phyloP scores from a whole-genome alignment of 2,113 vertebrate species.

The Cinclus cinclus region DNA sequence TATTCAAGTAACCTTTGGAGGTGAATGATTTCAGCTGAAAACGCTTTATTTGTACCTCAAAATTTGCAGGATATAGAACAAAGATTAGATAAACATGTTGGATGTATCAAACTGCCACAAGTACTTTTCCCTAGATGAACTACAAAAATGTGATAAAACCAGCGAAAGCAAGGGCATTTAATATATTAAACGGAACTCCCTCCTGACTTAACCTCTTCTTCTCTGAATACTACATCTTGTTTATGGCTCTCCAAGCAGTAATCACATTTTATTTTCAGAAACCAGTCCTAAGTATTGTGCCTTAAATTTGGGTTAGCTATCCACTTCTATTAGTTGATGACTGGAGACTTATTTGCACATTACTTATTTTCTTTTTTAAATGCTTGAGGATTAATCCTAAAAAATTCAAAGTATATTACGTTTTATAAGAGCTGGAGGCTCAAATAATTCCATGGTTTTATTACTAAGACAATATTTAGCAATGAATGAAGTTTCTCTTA shows the following conservation, averaged over 20 bases:
- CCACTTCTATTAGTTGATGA: not conserved
- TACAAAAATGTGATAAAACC: not conserved
- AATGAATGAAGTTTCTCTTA: not conserved
- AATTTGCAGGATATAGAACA: not conserved
- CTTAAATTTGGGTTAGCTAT: not conserved
- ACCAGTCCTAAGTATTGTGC: not conserved
- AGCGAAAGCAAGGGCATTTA: not conserved
- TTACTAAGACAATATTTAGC: not conserved
- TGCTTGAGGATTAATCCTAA: not conserved
- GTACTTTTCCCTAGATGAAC: not conserved
- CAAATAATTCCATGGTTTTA: not conserved
- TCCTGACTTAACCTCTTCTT: not conserved
- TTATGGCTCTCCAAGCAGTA: not conserved
- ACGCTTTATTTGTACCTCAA: not conserved
- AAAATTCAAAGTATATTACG: not conserved
- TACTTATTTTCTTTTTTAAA: not conserved
- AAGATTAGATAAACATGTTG: constrained; percentile 21
- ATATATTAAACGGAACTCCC: not conserved
- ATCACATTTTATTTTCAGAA: not conserved
- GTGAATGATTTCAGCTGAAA: not conserved
- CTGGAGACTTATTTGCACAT: not conserved
- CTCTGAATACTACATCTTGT: not conserved
- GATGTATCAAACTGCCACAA: not conserved
- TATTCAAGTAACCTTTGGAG: not conserved
- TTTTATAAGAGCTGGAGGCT: not conserved